Base-by-base conservation (phyloP, 1,140 invertebrate species). In the Magallana ariakensis region DNA sequence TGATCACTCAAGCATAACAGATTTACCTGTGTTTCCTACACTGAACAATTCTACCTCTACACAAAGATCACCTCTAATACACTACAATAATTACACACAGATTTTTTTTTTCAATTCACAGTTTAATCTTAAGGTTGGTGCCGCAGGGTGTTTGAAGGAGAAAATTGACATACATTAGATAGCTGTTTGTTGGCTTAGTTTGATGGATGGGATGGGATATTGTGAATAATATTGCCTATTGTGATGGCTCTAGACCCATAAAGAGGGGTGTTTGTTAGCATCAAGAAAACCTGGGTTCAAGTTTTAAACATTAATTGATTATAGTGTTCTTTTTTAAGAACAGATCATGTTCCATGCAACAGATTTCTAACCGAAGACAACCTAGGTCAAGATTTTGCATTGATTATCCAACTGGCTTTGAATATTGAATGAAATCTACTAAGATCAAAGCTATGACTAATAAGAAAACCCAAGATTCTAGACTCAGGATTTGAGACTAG, bases 151-250 rank as follows among this genome's bases (percentile, higher is more conserved):
- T 75, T 75, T 13, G 22, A 75, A 75, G 22, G 22, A 75, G 66
- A 75, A 75, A 75, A 75, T 75, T 75, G 66, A 75, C 66, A 75
- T 75, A 26, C 66, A 75, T 75, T 75, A 75, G 33, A 75, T 75
- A 26, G 19, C 33, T 75, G 66, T 75, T 75, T 75, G 66, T 75
- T 75, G 33, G 66, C 33, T 75, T 19, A 33, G 22, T 33, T 75
- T 75, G 66, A 75, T 75, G 66, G 66, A 75, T 75, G 66, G 66
- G 66, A 75, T 75, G 66, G 66, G 22, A 26, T 33, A 75, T 26
- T 26, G 66, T 75, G 66, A 75, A 75, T 75, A 75, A 75, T 75
- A 75, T 75, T 75, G 22, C 66, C 22, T 19, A 26, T 75, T 75
- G 66, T 75, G 66, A 75, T 75, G 33, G 13, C 66, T 75, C 19